Conservation (phyloP, 2,797 vertebrate species). For the Loris lydekkerianus region DNA sequence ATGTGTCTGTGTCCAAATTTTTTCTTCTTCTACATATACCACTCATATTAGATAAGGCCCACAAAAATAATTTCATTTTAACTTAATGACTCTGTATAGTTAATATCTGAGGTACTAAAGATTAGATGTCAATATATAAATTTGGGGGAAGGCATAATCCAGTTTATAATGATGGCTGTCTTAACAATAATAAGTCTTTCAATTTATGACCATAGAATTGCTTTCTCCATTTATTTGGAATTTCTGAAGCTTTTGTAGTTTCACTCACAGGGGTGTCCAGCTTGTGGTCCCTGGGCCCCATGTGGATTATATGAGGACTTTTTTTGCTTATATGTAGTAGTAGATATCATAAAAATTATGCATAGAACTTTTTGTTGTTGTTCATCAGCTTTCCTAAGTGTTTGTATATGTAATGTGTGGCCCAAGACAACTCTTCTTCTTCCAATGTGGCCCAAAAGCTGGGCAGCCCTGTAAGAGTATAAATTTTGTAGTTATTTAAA, state of each 20-base stretch:
- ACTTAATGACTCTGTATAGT: not conserved
- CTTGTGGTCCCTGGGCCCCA: no score
- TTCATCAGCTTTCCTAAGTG: no score
- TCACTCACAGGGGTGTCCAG: not conserved
- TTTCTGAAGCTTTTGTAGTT: not conserved
- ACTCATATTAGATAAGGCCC: no score
- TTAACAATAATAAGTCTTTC: not conserved
- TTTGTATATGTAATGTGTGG: no score
- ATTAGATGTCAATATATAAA: not conserved
- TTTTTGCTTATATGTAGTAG: no score
- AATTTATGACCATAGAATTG: not conserved
- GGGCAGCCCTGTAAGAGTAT: not conserved
- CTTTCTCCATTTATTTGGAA: not conserved
- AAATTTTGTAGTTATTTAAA: not conserved
- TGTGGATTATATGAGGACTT: no score
- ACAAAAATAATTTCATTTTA: not conserved
- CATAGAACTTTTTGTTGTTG: no score
- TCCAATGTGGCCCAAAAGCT: no score
- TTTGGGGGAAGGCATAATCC: not conserved
- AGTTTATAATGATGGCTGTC: not conserved
- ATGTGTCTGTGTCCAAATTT: not conserved
- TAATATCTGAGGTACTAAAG: not conserved
- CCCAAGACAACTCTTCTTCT: no score
- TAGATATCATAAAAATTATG: no score
- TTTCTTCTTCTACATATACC: no score